Evolutionary conservation across 2,797 vertebrate species (phyloP), one percentile per base, ranked within the genome.

Genomic region (Sylvilagus floridanus): DNA sequence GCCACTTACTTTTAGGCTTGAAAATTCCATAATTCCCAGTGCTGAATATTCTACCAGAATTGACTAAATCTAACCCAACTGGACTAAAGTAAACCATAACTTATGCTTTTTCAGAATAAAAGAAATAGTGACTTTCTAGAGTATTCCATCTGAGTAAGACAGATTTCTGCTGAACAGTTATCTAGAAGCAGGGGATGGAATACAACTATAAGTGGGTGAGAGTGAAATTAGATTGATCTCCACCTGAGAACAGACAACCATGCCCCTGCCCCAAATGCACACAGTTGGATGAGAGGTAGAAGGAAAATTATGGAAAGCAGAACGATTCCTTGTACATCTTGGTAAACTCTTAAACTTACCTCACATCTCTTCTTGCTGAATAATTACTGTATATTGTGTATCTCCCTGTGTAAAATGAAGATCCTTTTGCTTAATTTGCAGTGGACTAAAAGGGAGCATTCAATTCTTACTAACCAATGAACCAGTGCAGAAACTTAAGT

Each of bases 171-270:
- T 79, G 69, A 77, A 84, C 4, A 78, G 24, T 50, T 78, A 82
- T n/a, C 68, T 35, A 26, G 62, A 95, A 86, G 37, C 28, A 91
- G 13, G 13, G 57, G 72, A 86, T 14, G 63, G 83, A 95, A 88
- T 95, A 71, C 54, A 92, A 52, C 14, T 24, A 76, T 89, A 42
- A 35, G 32, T 30, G 52, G 10, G 30, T 57, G 54, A 71, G 22
- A 95, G 11, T 52, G 79, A 94, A 91, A 97, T 92, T 77, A 92
- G 30, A 83, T 89, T 92, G 66, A 35, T 84, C 75, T 94, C 66
- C 62, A 84, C 26, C 60, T 60, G 60, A 94, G 71, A 96, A 94
- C 5, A 37, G 50, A 88, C 21, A 9, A 30, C 69, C 42, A 47
- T 47, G 42, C 42, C 42, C 42, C 14, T 57, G 19, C 3, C 54